phyloP scores from a whole-genome alignment of 2,888 invertebrate genomes.

The Lamproptera curius region DNA sequence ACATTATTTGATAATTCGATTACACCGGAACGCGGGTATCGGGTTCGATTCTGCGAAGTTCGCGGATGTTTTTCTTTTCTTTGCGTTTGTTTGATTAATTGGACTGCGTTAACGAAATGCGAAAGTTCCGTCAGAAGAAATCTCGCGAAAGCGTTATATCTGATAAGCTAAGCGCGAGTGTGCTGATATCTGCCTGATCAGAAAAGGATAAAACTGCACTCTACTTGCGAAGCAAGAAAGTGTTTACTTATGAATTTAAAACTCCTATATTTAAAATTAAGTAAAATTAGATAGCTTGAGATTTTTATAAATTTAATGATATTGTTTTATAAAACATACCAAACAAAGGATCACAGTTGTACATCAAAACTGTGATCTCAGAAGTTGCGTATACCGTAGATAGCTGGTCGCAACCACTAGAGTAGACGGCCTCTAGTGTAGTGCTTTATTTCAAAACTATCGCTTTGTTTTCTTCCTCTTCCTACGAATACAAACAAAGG shows the following conservation, averaged over 20 bases:
- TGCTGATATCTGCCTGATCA: background rate
- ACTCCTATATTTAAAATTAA: too few relatives aligned
- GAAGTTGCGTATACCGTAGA: conserved; percentile 10
- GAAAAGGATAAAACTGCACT: too few relatives aligned
- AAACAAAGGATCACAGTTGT: too few relatives aligned
- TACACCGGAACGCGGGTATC: background rate
- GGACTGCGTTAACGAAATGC: background rate
- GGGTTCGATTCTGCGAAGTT: background rate
- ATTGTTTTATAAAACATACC: too few relatives aligned
- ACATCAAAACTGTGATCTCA: conserved; percentile 21
- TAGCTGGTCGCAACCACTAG: conserved; percentile 15
- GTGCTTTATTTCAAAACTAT: conserved; percentile 21
- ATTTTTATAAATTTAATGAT: too few relatives aligned
- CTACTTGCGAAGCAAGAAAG: too few relatives aligned
- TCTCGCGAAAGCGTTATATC: background rate
- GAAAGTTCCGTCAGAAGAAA: background rate
- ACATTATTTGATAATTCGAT: background rate
- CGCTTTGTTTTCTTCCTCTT: conserved; percentile 21
- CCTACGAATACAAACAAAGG: conserved; percentile 24
- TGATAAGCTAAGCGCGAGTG: background rate
- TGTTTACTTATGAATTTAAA: too few relatives aligned
- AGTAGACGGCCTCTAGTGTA: conserved; percentile 13
- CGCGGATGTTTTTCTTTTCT: too few relatives aligned
- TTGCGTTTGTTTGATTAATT: background rate
- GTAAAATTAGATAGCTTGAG: too few relatives aligned